These are phyloP conservation scores for Ectemnius cavifrons DNA, from an alignment of 2,888 invertebrate genomes.

Conservation along the genomic window DNA sequence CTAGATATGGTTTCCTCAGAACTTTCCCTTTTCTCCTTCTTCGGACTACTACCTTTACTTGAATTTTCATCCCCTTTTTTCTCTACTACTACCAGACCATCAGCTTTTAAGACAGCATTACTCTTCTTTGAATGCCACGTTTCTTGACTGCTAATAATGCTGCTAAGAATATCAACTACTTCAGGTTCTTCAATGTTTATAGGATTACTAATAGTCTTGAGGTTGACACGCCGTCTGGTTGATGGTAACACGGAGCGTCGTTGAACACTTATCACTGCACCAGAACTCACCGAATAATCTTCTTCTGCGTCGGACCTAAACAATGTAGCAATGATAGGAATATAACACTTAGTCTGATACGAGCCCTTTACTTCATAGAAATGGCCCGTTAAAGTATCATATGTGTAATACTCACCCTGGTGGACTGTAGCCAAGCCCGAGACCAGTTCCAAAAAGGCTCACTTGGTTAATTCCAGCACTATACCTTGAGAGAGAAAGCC, in stretches of 20 bases:
- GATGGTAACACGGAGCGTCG: slow-evolving; percentile 65
- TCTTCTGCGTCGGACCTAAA: slow-evolving; percentile 66
- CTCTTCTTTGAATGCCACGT: slow-evolving; percentile 84
- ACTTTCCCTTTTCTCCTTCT: slow-evolving; percentile 59
- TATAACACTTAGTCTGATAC: slow-evolving; percentile 2
- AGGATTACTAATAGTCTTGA: slow-evolving; percentile 67
- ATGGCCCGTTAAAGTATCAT: neutral
- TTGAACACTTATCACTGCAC: slow-evolving; percentile 65
- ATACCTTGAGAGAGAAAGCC: slow-evolving; percentile 61
- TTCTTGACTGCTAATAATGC: slow-evolving; percentile 85
- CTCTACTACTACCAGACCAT: slow-evolving; percentile 82
- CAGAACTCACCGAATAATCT: slow-evolving; percentile 51
- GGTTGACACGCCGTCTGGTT: slow-evolving; percentile 67
- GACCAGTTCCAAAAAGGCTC: slow-evolving; percentile 83
- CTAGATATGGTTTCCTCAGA: slow-evolving; percentile 14
- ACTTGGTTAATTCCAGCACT: slow-evolving; percentile 80
- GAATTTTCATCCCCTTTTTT: slow-evolving; percentile 57
- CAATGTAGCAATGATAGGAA: slow-evolving; percentile 20
- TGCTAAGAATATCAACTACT: slow-evolving; percentile 83
- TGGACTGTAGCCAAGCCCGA: slow-evolving; percentile 83
- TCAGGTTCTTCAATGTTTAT: slow-evolving; percentile 24
- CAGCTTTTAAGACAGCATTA: slow-evolving; percentile 81
- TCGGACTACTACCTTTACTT: slow-evolving; percentile 49
- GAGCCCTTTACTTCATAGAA: neutral
- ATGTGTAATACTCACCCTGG: slow-evolving; percentile 68